phyloP scores from a whole-genome alignment of 1,140 invertebrate genomes.

The Yoshiicerus persimilis region DNA sequence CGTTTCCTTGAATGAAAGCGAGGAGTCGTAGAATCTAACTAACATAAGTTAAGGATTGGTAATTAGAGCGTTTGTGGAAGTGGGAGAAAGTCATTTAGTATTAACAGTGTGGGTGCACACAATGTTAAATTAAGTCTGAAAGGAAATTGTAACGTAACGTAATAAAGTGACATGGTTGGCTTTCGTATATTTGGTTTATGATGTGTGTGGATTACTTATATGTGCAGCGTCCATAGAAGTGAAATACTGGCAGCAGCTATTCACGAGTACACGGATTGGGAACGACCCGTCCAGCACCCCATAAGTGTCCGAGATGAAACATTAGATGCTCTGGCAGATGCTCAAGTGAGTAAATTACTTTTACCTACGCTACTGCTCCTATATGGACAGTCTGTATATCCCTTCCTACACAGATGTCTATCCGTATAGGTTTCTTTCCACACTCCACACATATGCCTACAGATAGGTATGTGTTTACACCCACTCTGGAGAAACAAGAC shows the following conservation, averaged over 20 bases:
- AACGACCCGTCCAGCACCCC: constrained; percentile 73
- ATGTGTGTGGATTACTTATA: constrained; percentile 21
- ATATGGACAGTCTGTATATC: neutral
- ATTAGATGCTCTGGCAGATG: constrained; percentile 89
- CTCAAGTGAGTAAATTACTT: constrained; percentile 59
- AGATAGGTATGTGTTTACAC: neutral
- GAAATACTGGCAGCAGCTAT: constrained; percentile 96
- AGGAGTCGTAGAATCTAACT: neutral
- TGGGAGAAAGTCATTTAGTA: neutral
- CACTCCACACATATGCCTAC: neutral
- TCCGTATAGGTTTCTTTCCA: neutral
- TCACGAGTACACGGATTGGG: constrained; percentile 98
- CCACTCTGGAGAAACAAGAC: neutral
- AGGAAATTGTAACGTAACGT: neutral
- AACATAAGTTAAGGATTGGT: neutral
- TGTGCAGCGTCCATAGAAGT: constrained; percentile 76
- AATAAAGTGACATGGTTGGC: constrained; percentile 10
- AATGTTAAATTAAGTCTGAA: constrained; percentile 21
- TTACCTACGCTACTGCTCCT: neutral
- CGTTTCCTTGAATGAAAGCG: neutral
- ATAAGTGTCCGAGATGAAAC: constrained; percentile 75
- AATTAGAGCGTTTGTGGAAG: neutral
- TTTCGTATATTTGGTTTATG: neutral
- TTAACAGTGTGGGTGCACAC: neutral
- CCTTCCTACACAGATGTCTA: neutral